Evolutionary conservation across 2,888 invertebrate species (phyloP), one percentile per base, ranked within the genome.

Genomic region (Fragum whitleyi): DNA sequence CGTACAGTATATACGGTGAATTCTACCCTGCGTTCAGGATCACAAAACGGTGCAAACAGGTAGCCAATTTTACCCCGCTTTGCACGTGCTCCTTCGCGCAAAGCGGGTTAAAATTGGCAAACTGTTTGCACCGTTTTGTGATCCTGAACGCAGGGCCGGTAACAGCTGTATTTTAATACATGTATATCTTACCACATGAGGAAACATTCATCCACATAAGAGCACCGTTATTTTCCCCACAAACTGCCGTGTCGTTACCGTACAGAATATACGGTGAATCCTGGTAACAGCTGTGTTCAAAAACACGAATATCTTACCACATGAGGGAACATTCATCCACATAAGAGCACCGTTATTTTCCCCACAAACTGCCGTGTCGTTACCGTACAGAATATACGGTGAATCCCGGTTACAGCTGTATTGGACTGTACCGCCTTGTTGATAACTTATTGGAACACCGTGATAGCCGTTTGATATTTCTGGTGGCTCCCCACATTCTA

Each of bases 261-360:
- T 21, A 16, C 3, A 65, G 39, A 2, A 19, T 16, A 21, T 65
- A 65, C 1, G 65, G 32, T 2, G 5, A 19, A 9, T 42, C n/a
- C 2, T 5, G 14, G 14, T 39, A 3, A 65, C 65, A 65, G 19
- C 65, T 65, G 42, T 65, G n/a, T n/a, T n/a, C n/a, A n/a, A n/a
- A n/a, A n/a, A n/a, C n/a, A n/a, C n/a, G n/a, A n/a, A n/a, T n/a
- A 9, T 36, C 19, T 36, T 65, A 65, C 65, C 65, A 42, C 65
- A 65, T 7, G 28, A 29, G 9, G 65, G 65, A 2, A 65, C 32
- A 7, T 29, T 29, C 21, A 36, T 39, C 65, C 65, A 65, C 2
- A 16, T n/a, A n/a, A 11, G 28, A 14, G 26, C 23, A 21, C 65
- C 65, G 19, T 65, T 42, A n/a, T 21, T 9, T 1, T 65, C 39